These are phyloP conservation scores for Ceratothoa steindachneri DNA, from an alignment of 2,888 invertebrate genomes.

Conservation along the genomic window DNA sequence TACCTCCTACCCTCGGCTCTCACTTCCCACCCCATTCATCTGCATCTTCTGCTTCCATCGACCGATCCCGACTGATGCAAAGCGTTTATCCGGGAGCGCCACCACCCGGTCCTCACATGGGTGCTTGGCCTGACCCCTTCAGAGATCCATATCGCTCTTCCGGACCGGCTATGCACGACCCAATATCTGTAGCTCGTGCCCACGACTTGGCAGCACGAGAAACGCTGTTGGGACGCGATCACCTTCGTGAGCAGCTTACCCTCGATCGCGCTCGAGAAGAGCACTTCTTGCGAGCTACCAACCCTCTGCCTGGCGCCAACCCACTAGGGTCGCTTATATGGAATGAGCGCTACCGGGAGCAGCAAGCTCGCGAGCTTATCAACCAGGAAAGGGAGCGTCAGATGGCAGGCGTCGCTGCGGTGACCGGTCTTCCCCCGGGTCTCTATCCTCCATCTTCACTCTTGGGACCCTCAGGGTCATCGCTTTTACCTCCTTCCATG, in stretches of 20 bases:
- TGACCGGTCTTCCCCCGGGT: neutral
- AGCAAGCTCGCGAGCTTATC: conserved; percentile 37
- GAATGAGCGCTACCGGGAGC: conserved; percentile 42
- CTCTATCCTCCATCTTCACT: conserved; percentile 16
- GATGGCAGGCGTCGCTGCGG: conserved; percentile 6
- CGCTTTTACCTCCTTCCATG: neutral
- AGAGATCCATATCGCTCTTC: conserved; percentile 37
- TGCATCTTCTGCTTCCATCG: conserved; percentile 21
- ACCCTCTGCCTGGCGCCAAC: neutral
- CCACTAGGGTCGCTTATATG: conserved; percentile 41
- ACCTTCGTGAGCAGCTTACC: conserved; percentile 29
- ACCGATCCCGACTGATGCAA: conserved; percentile 32
- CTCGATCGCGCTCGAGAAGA: conserved; percentile 31
- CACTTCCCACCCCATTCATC: conserved; percentile 18
- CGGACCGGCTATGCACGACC: conserved; percentile 7
- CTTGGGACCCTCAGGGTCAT: neutral
- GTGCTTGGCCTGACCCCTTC: conserved; percentile 39
- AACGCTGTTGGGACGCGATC: conserved; percentile 18
- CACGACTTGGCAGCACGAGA: conserved; percentile 34
- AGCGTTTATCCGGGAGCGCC: conserved; percentile 7
- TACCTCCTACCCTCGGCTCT: conserved; percentile 15
- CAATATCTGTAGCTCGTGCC: neutral
- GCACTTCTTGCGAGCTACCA: conserved; percentile 33
- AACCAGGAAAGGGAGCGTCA: conserved; percentile 26
- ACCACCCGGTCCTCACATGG: conserved; percentile 18